Conservation (phyloP, 2,797 vertebrate genomes). For the Rhinophrynus dorsalis region DNA sequence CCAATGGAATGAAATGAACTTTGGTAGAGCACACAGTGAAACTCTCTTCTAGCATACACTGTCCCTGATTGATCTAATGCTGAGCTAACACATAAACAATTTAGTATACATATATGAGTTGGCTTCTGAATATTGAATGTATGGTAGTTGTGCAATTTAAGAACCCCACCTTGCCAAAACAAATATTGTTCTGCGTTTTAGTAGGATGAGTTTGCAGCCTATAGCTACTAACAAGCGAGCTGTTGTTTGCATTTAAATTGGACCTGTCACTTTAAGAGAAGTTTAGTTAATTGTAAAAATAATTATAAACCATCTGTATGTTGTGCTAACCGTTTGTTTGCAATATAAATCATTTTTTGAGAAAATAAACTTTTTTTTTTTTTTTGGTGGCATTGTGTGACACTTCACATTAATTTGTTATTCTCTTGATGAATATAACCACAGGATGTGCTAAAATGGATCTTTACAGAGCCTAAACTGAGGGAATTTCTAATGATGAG, state of each 20-base stretch:
- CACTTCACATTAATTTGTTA: no score
- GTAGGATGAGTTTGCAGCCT: constrained; percentile 26
- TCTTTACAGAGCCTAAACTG: no score
- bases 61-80: neutral
- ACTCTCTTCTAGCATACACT: neutral
- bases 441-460: no score
- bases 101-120: neutral
- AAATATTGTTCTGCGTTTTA: neutral
- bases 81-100: constrained; percentile 1
- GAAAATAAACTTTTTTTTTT: no score
- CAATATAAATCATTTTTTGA: no score
- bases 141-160: constrained; percentile 14
- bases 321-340: no score
- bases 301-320: no score
- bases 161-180: constrained; percentile 29
- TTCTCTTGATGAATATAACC: no score
- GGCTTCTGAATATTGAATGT: constrained; percentile 1
- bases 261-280: no score
- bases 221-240: constrained; percentile 24
- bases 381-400: no score
- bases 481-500: no score
- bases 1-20: neutral
- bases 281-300: no score
- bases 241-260: neutral
- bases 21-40: neutral